phyloP scores from a whole-genome alignment of 2,797 vertebrate genomes.

The Melanotaenia pygmaea region DNA sequence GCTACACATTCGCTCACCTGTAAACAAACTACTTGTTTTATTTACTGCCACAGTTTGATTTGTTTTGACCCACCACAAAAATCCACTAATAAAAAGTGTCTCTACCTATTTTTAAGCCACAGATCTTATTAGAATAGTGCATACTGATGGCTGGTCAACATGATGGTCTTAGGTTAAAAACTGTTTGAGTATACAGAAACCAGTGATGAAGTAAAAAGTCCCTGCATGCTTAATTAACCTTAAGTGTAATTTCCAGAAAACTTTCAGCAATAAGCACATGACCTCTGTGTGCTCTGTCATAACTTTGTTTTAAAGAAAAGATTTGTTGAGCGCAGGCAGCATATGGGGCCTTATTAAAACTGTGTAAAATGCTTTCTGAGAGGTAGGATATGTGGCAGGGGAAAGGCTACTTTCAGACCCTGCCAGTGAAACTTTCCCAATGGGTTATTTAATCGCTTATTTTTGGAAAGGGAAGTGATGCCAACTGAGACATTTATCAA shows the following conservation, averaged over 20 bases:
- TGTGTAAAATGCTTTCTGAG: constrained; percentile 16
- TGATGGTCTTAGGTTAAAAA: not conserved
- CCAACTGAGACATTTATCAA: constrained; percentile 38
- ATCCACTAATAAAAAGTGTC: not conserved
- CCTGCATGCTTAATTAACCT: too few species aligned
- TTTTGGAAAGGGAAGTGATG: constrained; percentile 62
- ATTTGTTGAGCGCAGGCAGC: not conserved
- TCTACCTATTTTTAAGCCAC: not conserved
- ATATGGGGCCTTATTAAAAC: not conserved
- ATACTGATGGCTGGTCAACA: not conserved
- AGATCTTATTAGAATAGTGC: not conserved
- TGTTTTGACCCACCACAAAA: not conserved
- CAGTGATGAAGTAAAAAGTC: too few species aligned
- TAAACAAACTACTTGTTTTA: not conserved
- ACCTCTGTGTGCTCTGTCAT: not conserved
- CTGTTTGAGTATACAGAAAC: not conserved
- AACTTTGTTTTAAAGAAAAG: not conserved
- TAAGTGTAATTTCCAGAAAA: not conserved
- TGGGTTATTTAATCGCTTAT: constrained; percentile 69
- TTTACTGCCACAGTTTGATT: not conserved
- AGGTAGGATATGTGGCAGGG: constrained; percentile 23
- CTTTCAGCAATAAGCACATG: not conserved
- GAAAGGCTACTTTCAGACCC: constrained; percentile 27
- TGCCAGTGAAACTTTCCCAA: constrained; percentile 41
- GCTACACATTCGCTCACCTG: not conserved